A percentile compares a stretch with the other conserved stretches of the same genome.
These are phyloP conservation scores for Drosophila cyrtoloma DNA, from an alignment of 2,888 invertebrate genomes.

Conservation along the genomic window DNA sequence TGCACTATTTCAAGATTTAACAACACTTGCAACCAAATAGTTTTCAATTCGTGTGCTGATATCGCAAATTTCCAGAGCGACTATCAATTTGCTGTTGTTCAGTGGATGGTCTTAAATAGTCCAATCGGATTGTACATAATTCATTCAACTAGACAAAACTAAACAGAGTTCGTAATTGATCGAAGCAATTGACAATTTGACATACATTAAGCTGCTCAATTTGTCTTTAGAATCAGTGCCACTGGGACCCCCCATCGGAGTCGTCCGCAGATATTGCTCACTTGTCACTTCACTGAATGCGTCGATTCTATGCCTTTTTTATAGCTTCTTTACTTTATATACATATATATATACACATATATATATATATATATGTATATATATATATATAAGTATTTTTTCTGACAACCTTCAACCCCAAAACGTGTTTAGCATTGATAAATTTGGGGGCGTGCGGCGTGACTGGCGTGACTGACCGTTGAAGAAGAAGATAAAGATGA, in stretches of 20 bases:
- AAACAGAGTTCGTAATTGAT: conserved; percentile 25
- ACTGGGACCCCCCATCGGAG: conserved; percentile 28
- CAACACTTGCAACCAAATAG: neutral
- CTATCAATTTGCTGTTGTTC: conserved; percentile 30
- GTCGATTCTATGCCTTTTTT: conserved; percentile 20
- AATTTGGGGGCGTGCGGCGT: conserved; percentile 46
- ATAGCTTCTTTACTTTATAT: neutral
- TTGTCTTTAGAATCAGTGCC: conserved; percentile 64
- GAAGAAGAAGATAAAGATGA: neutral
- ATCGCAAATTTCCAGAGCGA: neutral
- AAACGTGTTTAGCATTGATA: conserved; percentile 80
- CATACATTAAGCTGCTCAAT: conserved; percentile 74
- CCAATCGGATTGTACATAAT: conserved; percentile 44
- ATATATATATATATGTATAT: neutral
- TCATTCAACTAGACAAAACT: conserved; percentile 51
- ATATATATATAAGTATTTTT: neutral
- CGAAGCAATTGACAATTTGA: conserved; percentile 69
- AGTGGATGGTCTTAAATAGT: conserved; percentile 18
- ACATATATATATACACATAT: neutral
- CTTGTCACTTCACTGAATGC: conserved; percentile 76
- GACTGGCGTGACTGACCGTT: conserved; percentile 17
- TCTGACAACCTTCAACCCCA: conserved; percentile 52
- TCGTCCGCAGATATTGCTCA: conserved; percentile 70
- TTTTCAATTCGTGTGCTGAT: neutral
- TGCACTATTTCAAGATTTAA: neutral